Evolutionary conservation across 2,113 vertebrate genomes (phyloP).

Genomic region (Saccopteryx leptura): DNA sequence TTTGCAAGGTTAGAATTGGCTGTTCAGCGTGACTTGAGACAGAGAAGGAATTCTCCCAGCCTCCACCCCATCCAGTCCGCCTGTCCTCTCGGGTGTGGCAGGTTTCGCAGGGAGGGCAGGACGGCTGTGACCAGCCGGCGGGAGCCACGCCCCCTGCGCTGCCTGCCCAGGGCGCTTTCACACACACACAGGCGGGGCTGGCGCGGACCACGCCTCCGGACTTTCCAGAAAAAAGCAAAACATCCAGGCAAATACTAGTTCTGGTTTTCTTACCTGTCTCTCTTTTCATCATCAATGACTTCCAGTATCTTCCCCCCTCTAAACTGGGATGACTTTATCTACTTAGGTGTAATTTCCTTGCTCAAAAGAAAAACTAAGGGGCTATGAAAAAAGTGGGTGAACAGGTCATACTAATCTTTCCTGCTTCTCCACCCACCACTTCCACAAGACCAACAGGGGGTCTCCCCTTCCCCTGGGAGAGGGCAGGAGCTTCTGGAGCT

Average conservation of each 20-base stretch:
- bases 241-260: neutral
- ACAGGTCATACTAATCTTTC: neutral
- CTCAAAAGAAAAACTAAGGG: neutral
- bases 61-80: neutral
- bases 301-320: neutral
- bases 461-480: neutral
- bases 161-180: neutral
- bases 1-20: neutral
- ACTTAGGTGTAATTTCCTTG: neutral
- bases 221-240: neutral
- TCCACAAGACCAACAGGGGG: neutral
- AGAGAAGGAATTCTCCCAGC: neutral
- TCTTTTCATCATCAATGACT: neutral
- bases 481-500: neutral
- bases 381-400: neutral
- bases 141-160: rapidly evolving
- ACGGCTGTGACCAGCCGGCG: too few species aligned
- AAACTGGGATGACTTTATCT: neutral
- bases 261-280: neutral
- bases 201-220: neutral
- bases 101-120: neutral
- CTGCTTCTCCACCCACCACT: slow-evolving; percentile 6
- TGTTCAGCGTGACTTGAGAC: neutral
- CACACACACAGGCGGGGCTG: neutral
- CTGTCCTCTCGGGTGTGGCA: neutral